Evolutionary conservation across 2,113 vertebrate species (phyloP), one percentile per base, ranked within the genome.

Genomic region (Aix galericulata): DNA sequence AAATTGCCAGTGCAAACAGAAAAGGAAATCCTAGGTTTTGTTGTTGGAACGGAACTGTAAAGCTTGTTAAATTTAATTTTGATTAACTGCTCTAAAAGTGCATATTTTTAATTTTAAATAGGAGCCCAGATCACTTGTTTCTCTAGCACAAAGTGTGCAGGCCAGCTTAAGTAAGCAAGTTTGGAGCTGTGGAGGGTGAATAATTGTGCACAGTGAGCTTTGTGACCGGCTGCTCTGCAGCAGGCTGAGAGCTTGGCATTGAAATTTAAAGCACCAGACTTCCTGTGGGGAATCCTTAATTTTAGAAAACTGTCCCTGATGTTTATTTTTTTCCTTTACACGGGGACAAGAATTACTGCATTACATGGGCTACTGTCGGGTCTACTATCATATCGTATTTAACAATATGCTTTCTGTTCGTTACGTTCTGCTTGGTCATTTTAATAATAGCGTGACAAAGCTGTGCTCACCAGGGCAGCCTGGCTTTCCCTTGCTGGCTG

Each of bases 51-150:
- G 52, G 66, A 95, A 75, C 27, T 34, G 25, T 86, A 73, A 92
- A 82, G 27, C 71, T 91, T 93, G 58, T 86, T 86, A 82, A 56
- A 85, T 89, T 91, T 85, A 14, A 92, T 88, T 74, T 89, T 86
- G 80, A 50, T 83, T 85, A 90, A 94, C 62, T 94, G 31, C 53
- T 88, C 62, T 76, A 72, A 72, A 95, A 75, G 27, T 80, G 15
- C 23, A 46, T 87, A 88, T 93, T 83, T 91, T 91, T 94, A 16
- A 44, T 93, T 94, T 92, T 82, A 93, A 92, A 75, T 76, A 95
- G 67, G 44, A 84, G 23, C 23, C 74, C 18, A 78, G 21, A 55
- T 95, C 86, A 50, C 71, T 76, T 88, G 20, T 58, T 89, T 62
- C 79, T 93, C 48, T 75, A 64, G 64, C 20, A 17, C 59, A 36